Evolutionary conservation across 2,888 invertebrate genomes (phyloP).

Genomic region (Orchesella flavescens): DNA sequence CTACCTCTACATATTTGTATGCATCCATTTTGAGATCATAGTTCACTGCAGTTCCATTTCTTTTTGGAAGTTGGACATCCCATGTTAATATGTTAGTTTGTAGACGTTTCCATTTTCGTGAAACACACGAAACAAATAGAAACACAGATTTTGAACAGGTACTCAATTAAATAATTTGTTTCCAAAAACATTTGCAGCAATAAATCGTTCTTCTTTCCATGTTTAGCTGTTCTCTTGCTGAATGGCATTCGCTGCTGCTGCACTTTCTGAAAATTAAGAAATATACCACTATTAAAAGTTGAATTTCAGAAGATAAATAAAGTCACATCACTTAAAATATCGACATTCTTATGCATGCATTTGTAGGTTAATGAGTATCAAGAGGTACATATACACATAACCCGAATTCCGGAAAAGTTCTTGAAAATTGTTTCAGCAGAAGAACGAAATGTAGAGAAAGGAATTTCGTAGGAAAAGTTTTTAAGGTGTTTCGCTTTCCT

Average conservation of each 20-base stretch:
- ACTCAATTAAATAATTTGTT: background rate
- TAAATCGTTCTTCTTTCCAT: background rate
- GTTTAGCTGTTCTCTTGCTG: slow-evolving; percentile 37
- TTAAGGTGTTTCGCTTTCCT: too few relatives aligned
- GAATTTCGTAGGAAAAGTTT: too few relatives aligned
- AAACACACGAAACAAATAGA: background rate
- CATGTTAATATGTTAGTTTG: background rate
- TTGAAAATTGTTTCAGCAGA: background rate
- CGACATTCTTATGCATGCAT: background rate
- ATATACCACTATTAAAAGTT: background rate
- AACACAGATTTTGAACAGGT: background rate
- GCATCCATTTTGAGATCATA: background rate
- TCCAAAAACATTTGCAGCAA: background rate
- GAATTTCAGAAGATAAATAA: background rate
- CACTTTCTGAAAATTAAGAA: slow-evolving; percentile 32
- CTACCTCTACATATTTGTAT: background rate
- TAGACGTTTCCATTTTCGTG: background rate
- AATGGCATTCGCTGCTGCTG: slow-evolving; percentile 23
- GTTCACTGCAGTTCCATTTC: too few relatives aligned
- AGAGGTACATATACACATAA: too few relatives aligned
- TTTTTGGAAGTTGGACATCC: too few relatives aligned
- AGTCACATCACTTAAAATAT: background rate
- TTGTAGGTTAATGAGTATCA: too few relatives aligned
- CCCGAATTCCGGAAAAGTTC: too few relatives aligned
- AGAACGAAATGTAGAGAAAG: background rate